Base-by-base conservation (phyloP, 2,888 invertebrate genomes). In the Diabrotica balteata region DNA sequence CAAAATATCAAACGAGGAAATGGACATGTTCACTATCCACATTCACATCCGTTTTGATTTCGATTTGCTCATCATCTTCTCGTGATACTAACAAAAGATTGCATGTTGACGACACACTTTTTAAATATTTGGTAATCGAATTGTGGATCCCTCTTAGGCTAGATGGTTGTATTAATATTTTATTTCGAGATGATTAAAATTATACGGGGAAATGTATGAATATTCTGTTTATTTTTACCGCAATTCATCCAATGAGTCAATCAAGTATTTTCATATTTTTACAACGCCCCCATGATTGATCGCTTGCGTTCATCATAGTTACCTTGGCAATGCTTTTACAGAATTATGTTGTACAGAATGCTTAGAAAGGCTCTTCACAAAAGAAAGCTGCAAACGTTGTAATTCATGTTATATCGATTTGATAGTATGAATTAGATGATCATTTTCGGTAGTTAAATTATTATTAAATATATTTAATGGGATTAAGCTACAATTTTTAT, bases 121-220 rank as follows among this genome's bases (percentile, higher is more conserved):
- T 60, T 60, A 52, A 60, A 60, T 60, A 60, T 60, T 60, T 60
- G 51, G 52, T 52, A 51, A 45, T 17, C 44, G 17, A 43, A 44
- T 22, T 43, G 52, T 51, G 60, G 52, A 60, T 60, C 60, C 60
- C 60, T 59, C 43, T 43, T 8, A 44, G 44, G 17, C 45, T 7
- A 42, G n/a, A 54, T 54, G 10, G 54, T 43, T n/a, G 11, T 44
- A 45, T 45, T 51, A 11, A 60, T 11, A 43, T 60, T 32, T 6
- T 52, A n/a, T 7, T 43, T 43, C 22, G 44, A 7, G 60, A 52
- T 60, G 60, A 60, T 51, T 52, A 60, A 60, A 60, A 44, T 59
- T 54, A 52, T 60, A 60, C 60, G 17, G 45, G 60, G 52, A 60
- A n/a, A 8, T 17, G 44, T 50, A 50, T 17, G n/a, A 52, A 50